Conservation (phyloP, 2,113 vertebrate genomes). For the Podiceps cristatus region DNA sequence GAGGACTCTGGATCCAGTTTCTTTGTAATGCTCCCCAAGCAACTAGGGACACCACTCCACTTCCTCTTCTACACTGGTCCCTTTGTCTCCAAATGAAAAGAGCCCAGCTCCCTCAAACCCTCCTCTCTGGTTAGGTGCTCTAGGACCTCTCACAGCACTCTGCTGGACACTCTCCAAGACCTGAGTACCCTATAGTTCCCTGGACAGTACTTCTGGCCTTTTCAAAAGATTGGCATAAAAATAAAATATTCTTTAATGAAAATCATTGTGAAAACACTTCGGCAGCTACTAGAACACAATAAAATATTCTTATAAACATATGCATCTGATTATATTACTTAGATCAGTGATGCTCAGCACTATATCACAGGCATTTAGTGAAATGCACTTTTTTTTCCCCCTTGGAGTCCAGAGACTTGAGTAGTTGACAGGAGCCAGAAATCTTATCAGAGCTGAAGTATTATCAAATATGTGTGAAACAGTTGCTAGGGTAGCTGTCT, state of each 20-base stretch:
- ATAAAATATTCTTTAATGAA: not conserved
- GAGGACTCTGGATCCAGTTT: not conserved
- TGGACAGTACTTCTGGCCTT: not conserved
- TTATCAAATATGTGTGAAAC: not conserved
- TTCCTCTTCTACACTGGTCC: not conserved
- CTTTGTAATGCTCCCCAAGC: not conserved
- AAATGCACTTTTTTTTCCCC: fast-evolving
- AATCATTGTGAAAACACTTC: not conserved
- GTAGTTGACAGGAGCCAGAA: not conserved
- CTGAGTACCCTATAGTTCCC: not conserved
- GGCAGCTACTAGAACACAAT: not conserved
- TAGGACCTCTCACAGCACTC: not conserved
- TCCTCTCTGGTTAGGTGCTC: not conserved
- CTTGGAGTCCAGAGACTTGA: not conserved
- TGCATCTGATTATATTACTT: not conserved
- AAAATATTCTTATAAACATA: not conserved
- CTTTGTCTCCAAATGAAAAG: not conserved
- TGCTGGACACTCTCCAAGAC: not conserved
- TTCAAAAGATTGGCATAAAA: not conserved
- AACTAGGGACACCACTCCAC: not conserved
- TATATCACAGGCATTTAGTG: not conserved
- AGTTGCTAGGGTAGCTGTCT: not conserved
- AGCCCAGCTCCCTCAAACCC: not conserved
- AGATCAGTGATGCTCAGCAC: not conserved
- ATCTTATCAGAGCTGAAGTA: not conserved